Conservation (phyloP, 2,797 vertebrate species). For the Aeoliscus strigatus region DNA sequence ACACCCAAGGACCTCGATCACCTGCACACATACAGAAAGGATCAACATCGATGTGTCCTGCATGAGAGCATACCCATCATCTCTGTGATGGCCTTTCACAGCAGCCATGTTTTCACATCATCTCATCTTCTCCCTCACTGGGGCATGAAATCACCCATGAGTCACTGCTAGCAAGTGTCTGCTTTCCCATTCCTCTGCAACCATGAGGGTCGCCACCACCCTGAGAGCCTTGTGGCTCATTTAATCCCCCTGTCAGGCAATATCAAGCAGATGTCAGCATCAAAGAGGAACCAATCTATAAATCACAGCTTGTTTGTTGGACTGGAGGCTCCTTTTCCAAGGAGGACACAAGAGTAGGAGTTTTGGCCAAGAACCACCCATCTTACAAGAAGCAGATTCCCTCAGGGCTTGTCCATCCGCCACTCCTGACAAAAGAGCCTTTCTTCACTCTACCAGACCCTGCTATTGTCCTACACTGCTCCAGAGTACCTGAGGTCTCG, state of each 20-base stretch:
- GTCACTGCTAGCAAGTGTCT: conserved; percentile 49
- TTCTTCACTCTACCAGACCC: conserved; percentile 66
- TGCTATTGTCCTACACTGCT: conserved; percentile 68
- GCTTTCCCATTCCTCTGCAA: conserved; percentile 53
- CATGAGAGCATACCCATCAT: conserved; percentile 20
- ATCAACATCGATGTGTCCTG: conserved; percentile 11
- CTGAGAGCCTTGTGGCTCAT: conserved; percentile 62
- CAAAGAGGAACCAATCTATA: conserved; percentile 73
- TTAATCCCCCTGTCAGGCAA: conserved; percentile 66
- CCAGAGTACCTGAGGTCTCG: conserved; percentile 60
- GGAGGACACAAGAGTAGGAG: conserved; percentile 66
- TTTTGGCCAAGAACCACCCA: conserved; percentile 70
- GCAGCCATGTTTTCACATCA: conserved; percentile 46
- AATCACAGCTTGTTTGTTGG: conserved; percentile 71
- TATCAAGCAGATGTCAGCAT: conserved; percentile 76
- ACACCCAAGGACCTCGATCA: too few relatives aligned
- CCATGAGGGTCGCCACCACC: conserved; percentile 59
- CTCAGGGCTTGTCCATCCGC: conserved; percentile 67
- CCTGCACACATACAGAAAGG: conserved; percentile 1
- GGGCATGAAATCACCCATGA: conserved; percentile 59
- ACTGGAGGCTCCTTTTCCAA: conserved; percentile 56
- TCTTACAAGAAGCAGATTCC: conserved; percentile 69
- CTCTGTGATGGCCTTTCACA: conserved; percentile 28
- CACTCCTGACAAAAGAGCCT: conserved; percentile 69
- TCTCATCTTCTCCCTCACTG: conserved; percentile 36